phyloP scores from a whole-genome alignment of 2,888 invertebrate species.

The Aphrophora alni region DNA sequence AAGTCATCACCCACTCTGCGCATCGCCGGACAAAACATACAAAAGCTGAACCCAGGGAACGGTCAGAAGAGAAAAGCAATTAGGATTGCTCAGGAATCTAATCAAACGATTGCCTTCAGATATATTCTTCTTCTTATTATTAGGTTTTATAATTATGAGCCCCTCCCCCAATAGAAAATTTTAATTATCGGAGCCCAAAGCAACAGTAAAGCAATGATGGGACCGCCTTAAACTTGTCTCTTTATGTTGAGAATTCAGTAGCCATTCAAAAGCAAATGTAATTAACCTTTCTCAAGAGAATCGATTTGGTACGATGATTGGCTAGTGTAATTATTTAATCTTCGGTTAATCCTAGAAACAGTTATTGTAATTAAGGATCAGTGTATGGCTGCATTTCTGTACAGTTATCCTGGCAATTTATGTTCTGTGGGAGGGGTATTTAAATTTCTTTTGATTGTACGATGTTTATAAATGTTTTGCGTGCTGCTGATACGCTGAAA shows the following conservation, averaged over 20 bases:
- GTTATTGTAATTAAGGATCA: not conserved
- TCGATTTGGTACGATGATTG: not conserved
- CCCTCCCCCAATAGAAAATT: not conserved
- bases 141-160: conserved; percentile 36
- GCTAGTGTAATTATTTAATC: not conserved
- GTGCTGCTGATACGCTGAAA: no score
- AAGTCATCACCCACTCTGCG: not conserved
- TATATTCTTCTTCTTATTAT: conserved; percentile 32
- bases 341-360: not conserved
- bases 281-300: not conserved
- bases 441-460: no score
- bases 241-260: not conserved
- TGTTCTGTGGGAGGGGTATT: no score
- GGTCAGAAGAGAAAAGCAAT: not conserved
- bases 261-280: not conserved
- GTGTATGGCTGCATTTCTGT: not conserved
- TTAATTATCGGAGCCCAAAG: not conserved
- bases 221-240: not conserved
- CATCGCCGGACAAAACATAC: not conserved
- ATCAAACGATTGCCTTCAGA: conserved; percentile 28
- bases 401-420: not conserved
- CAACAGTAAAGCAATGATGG: not conserved
- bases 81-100: conserved; percentile 19
- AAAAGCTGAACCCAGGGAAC: not conserved
- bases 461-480: no score